Evolutionary conservation across 2,888 invertebrate genomes (phyloP), one percentile per base, ranked within the genome.

Genomic region (Harmothoe impar): DNA sequence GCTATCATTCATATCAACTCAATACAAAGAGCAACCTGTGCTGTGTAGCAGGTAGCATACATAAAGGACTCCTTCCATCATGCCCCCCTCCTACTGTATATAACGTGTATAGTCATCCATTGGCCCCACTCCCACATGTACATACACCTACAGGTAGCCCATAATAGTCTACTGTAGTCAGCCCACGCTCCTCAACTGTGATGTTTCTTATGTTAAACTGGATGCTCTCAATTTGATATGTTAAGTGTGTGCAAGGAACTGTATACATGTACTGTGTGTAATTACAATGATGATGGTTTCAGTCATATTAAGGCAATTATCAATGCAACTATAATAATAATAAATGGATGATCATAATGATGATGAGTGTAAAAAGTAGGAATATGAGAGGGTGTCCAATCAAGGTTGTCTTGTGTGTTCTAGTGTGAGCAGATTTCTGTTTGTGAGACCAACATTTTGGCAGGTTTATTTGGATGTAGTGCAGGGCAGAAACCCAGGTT

Each of bases 61-160:
- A 77, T 77, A 31, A 77, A 7, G 17, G 20, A 77, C 5, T 77
- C 77, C 77, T 77, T 77, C 77, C 77, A 25, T 77, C 77, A 33
- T 81, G 35, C 35, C 43, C 23, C 33, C 43, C 33, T 3, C 15
- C 15, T 35, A 43, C 15, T 86, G 86, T 86, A 86, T n/a, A 86
- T 52, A 54, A 20, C 10, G 29, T 86, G 86, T 86, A 86, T 29
- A 86, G 52, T 86, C 86, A 56, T 43, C 81, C 43, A 81, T 35
- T 0, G 10, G 0, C 43, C 54, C 15, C 56, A 12, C 20, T 12
- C 25, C 54, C 1, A n/a, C 31, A n/a, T 52, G 86, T 54, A 86
- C 54, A 86, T 56, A 86, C 54, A 86, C 15, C 20, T n/a, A 33
- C 33, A 84, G 17, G 0, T 23, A 23, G 7, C n/a, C 29, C n/a